Evolutionary conservation across 2,797 vertebrate genomes (phyloP).

Genomic region (Chromobotia macracanthus): DNA sequence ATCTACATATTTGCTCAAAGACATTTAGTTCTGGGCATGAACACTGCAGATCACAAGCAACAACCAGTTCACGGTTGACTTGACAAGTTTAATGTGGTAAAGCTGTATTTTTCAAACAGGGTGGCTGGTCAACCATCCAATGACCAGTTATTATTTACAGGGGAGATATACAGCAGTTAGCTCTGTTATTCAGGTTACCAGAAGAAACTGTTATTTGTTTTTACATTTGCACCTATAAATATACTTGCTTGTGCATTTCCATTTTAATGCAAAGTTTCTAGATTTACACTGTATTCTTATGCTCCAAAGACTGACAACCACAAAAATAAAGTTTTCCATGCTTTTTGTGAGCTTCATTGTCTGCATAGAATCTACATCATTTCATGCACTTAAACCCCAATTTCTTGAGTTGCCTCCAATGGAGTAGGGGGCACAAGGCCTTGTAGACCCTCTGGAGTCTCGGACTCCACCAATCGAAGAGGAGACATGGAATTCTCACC

Average conservation of each 20-base stretch:
- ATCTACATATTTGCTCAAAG: background rate
- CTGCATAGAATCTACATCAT: slow-evolving; percentile 64
- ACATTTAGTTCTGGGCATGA: background rate
- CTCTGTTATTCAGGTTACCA: background rate
- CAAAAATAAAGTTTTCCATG: slow-evolving; percentile 63
- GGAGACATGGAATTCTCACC: slow-evolving; percentile 60
- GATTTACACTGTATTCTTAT: slow-evolving; percentile 59
- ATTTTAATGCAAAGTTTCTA: slow-evolving; percentile 52
- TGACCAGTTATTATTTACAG: background rate
- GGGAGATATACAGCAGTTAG: background rate
- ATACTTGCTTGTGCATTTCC: slow-evolving; percentile 7
- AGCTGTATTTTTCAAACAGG: no score
- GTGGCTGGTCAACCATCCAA: no score
- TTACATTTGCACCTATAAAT: background rate
- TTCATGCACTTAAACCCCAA: slow-evolving; percentile 57
- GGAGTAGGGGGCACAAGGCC: slow-evolving; percentile 47
- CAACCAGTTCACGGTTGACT: background rate
- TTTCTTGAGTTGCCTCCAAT: slow-evolving; percentile 38
- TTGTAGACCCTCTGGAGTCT: slow-evolving; percentile 51
- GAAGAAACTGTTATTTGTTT: background rate
- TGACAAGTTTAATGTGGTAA: no score
- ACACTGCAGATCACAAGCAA: background rate
- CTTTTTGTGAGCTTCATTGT: slow-evolving; percentile 54
- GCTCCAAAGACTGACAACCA: slow-evolving; percentile 63
- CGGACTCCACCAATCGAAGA: slow-evolving; percentile 64